A percentile compares a stretch with the other conserved stretches of the same genome.
phyloP scores from a whole-genome alignment of 2,888 invertebrate species.

The Pyrrhosoma nymphula region DNA sequence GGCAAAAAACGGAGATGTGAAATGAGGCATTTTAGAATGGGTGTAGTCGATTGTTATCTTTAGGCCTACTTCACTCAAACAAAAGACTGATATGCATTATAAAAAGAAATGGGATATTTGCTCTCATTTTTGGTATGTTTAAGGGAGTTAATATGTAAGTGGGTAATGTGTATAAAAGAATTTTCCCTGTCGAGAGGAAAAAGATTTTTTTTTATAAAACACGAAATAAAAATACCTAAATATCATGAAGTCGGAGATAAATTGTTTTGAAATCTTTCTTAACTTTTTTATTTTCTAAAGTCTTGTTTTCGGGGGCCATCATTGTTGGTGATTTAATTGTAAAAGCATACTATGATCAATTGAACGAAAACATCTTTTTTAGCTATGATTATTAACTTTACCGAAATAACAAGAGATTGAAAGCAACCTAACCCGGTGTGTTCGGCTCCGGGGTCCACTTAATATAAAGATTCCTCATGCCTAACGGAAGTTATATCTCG shows the following conservation, averaged over 20 bases:
- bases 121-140: slow-evolving; percentile 65
- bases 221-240: slow-evolving; percentile 59
- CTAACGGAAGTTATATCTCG: not conserved
- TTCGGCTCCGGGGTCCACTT: slow-evolving; percentile 32
- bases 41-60: slow-evolving; percentile 58
- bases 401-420: not conserved
- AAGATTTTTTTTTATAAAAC: slow-evolving; percentile 63
- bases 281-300: slow-evolving; percentile 68
- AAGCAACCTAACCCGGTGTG: not conserved
- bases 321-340: slow-evolving; percentile 55
- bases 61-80: slow-evolving; percentile 69
- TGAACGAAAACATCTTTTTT: slow-evolving; percentile 4
- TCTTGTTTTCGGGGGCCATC: slow-evolving; percentile 68
- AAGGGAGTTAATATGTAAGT: slow-evolving; percentile 67
- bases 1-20: slow-evolving; percentile 46
- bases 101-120: slow-evolving; percentile 68
- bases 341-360: slow-evolving; percentile 50
- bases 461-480: not conserved
- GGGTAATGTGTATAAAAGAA: slow-evolving; percentile 68
- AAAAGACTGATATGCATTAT: slow-evolving; percentile 68
- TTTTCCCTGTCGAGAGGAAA: slow-evolving; percentile 67
- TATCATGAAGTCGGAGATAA: slow-evolving; percentile 66
- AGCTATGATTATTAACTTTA: slow-evolving; percentile 16
- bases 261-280: slow-evolving; percentile 67
- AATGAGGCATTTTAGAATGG: slow-evolving; percentile 57